Base-by-base conservation (phyloP, 2,888 invertebrate genomes). In the Yponomeuta sedellus region DNA sequence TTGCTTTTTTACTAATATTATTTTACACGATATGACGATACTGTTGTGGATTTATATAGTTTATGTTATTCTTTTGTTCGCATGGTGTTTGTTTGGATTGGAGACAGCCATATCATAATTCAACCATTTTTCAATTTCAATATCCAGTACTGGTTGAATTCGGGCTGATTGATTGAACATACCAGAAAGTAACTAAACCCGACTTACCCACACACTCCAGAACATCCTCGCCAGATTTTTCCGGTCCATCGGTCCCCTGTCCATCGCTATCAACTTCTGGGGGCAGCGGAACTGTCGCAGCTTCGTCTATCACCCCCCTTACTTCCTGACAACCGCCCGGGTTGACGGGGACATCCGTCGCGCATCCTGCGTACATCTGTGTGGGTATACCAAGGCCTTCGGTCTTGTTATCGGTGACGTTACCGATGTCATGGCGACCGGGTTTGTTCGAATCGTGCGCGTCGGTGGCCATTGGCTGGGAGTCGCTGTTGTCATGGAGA, bases 191-290 rank as follows among this genome's bases (percentile, higher is more conserved):
- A 12, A 2, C 2, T 3, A 61, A 61, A 8, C 34, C 34, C 11
- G 2, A 71, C 69, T 71, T 67, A 79, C 80, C 75, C 70, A 69
- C 67, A 69, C 64, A 73, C 62, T 77, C 77, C 8, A 67, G 19
- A 1, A 67, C 61, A 12, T 69, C 66, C 28, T 72, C 68, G 19
- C 11, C 71, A 61, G 61, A 62, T 44, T 73, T 76, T 22, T 69
- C 69, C 10, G 73, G 71, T 6, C 75, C 76, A 67, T 71, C 71
- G 63, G 73, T 75, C n/a, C 76, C 76, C 12, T 71, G 71, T 39
- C 67, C 71, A 69, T 78, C 80, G 68, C 77, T 79, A 52, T 81
- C 80, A 28, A 73, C 69, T 67, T 81, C 79, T 10, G 70, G 78
- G 69, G 77, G 80, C 63, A 74, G 68, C 5, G 75, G 74, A 6